Evolutionary conservation across 2,113 vertebrate species (phyloP).

Genomic region (Cercocebus atys): DNA sequence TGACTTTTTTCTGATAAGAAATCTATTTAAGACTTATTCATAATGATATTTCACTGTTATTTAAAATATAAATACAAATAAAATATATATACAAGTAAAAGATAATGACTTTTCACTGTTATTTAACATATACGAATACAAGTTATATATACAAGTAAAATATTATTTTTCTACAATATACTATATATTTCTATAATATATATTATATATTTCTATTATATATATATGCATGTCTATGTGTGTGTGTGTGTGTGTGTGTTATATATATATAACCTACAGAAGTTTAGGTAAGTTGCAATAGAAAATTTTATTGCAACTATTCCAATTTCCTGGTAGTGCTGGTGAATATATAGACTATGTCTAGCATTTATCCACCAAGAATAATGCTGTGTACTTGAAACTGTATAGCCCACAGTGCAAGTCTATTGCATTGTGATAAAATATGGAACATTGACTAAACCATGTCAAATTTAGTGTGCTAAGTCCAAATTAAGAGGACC

Average conservation of each 20-base stretch:
- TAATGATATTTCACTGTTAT: background rate
- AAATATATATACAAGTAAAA: no score
- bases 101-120: no score
- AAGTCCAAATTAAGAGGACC: background rate
- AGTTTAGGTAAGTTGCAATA: background rate
- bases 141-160: no score
- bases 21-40: background rate
- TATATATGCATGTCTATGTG: no score
- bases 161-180: no score
- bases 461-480: background rate
- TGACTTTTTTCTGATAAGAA: background rate
- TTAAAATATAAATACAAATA: background rate
- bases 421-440: background rate
- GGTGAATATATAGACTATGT: background rate
- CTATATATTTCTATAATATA: no score
- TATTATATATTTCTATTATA: no score
- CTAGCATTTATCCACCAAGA: background rate
- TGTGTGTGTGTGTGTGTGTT: no score
- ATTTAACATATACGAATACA: no score
- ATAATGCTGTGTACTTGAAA: background rate
- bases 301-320: background rate
- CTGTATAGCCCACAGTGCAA: background rate
- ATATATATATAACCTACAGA: background rate
- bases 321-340: background rate
- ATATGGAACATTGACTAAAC: background rate